A percentile compares a stretch with the other conserved stretches of the same genome.
Conservation (phyloP, 2,113 vertebrate genomes). For the Triplophysa dalaica region DNA sequence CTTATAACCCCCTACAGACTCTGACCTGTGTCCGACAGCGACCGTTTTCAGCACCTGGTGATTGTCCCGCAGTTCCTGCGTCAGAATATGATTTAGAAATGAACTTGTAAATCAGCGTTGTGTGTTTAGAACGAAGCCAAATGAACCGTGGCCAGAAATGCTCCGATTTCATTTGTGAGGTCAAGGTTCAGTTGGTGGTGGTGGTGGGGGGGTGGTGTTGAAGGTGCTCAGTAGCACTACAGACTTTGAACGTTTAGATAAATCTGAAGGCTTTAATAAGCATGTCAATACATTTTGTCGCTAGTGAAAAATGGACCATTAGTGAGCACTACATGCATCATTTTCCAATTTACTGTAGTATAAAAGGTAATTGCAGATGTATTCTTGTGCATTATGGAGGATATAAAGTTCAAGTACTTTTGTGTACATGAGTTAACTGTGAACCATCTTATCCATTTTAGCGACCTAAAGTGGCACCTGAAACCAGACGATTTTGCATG, state of each 20-base stretch:
- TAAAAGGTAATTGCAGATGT: neutral
- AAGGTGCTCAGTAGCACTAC: neutral
- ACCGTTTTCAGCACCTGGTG: neutral
- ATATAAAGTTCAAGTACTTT: neutral
- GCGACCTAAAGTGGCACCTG: neutral
- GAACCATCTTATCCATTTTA: neutral
- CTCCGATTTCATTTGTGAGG: neutral
- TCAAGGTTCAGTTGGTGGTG: neutral
- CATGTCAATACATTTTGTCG: neutral
- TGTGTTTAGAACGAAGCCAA: neutral
- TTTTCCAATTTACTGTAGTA: neutral
- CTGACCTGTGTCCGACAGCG: neutral
- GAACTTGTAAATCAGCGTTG: neutral
- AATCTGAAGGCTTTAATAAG: neutral
- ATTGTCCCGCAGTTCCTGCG: neutral
- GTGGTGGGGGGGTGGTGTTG: neutral
- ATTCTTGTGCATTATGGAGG: neutral
- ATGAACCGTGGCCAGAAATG: neutral
- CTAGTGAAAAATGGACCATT: neutral
- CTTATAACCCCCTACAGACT: slow-evolving; percentile 12
- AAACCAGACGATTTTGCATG: neutral
- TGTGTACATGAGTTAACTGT: neutral
- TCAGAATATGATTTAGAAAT: neutral
- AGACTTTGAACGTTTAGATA: neutral
- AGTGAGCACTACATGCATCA: neutral